Conservation (phyloP, 37 sponge, comb jelly and placozoan genomes). For the Amphimedon queenslandica region DNA sequence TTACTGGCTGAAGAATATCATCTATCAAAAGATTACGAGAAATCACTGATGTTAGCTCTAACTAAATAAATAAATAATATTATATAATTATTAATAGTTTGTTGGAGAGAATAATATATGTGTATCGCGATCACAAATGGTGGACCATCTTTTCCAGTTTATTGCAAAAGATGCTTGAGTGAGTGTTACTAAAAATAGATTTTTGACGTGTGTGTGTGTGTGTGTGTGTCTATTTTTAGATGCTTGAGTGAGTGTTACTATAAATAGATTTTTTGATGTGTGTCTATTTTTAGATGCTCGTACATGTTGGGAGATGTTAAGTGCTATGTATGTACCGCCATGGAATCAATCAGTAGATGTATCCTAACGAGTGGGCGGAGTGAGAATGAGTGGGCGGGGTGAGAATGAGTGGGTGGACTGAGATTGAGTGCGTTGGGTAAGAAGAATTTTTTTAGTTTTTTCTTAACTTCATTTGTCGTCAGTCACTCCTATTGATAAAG, state of each 20-base stretch:
- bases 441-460: not conserved
- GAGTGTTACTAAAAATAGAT: not conserved
- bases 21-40: constrained; percentile 53
- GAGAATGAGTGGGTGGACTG: not conserved
- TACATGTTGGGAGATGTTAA: constrained; percentile 43
- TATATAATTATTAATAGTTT: constrained; percentile 17
- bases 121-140: constrained; percentile 59
- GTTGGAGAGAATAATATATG: constrained; percentile 26
- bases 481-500: not conserved
- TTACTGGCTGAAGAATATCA: constrained; percentile 70
- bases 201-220: not conserved
- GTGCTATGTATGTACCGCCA: constrained; percentile 29
- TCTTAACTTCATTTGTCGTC: not conserved
- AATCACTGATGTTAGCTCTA: constrained; percentile 51
- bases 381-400: not conserved
- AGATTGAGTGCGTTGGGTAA: not conserved
- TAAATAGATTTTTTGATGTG: not conserved
- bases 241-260: too few species aligned
- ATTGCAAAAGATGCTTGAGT: constrained; percentile 37
- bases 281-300: constrained; percentile 36
- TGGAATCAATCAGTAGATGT: constrained; percentile 58
- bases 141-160: constrained; percentile 29
- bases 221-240: not conserved
- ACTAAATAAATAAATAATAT: not conserved
- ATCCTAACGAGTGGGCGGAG: constrained; percentile 9